Base-by-base conservation (phyloP, 2,888 invertebrate genomes). In the Rhagonycha fulva region DNA sequence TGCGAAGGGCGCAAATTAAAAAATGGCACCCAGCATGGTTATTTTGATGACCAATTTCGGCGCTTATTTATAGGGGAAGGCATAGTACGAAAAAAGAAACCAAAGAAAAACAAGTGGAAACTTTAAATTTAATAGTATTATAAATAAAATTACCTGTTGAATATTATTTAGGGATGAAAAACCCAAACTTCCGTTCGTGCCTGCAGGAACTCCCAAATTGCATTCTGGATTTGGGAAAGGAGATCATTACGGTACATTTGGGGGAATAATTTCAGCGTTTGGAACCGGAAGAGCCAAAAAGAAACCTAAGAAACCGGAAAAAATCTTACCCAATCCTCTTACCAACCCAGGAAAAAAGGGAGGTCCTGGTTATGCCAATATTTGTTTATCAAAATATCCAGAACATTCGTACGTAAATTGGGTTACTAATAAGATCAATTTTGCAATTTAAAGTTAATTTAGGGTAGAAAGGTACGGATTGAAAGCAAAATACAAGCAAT, bases 241-340 rank as follows among this genome's bases (percentile, higher is more conserved):
- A 14, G 91, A 91, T 82, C 89, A 88, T 82, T 88, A 87, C 78
- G 91, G 91, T 12, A 89, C 90, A 82, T 91, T 85, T 83, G 83
- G 81, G 80, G 85, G 84, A 71, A 85, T 76, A 76, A 84, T 82
- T 28, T 86, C 82, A 81, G 86, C 84, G 78, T 88, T 82, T 75
- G 82, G 85, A 61, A 80, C 78, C 9, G 80, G 79, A 63, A 81
- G 74, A 80, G 78, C 74, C 30, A 79, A 19, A 62, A 76, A 82
- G 78, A 61, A 79, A 73, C 68, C 80, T 74, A 73, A 75, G 47
- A 76, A 71, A 14, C 62, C 62, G 68, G 78, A 76, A 66, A 12
- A 62, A 74, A 71, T 81, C 81, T 72, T 80, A 23, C 79, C 80
- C 0, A 87, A 86, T 79, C 83, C 87, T 12, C 14, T 86, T 9